phyloP scores from a whole-genome alignment of 2,888 invertebrate genomes.

The Tipula helvola region DNA sequence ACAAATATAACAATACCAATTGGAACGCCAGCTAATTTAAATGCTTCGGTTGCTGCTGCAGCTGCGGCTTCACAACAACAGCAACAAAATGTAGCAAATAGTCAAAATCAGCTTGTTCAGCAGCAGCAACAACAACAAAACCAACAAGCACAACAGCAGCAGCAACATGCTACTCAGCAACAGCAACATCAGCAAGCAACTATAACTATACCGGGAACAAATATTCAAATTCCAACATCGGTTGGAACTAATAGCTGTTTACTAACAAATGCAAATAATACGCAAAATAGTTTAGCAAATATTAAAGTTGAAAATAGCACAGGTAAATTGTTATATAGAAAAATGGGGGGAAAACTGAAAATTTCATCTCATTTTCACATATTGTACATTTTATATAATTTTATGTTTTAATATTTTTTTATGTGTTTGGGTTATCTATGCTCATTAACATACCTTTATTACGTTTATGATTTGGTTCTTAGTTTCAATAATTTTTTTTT shows the following conservation, averaged over 20 bases:
- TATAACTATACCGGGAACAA: slow-evolving; percentile 35
- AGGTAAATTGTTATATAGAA: slow-evolving; percentile 7
- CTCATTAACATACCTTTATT: not conserved
- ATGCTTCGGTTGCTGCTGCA: slow-evolving; percentile 19
- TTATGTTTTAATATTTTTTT: not conserved
- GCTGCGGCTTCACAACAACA: slow-evolving; percentile 14
- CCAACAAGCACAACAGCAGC: slow-evolving; percentile 18
- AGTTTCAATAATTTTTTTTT: not conserved
- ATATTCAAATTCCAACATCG: slow-evolving; percentile 33
- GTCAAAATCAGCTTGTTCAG: slow-evolving; percentile 20
- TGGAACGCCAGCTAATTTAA: slow-evolving; percentile 21
- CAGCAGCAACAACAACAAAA: slow-evolving; percentile 27
- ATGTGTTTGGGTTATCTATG: not conserved
- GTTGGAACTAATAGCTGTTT: slow-evolving; percentile 30
- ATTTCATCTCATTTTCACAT: slow-evolving; percentile 5
- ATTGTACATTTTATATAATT: not conserved
- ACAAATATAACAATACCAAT: slow-evolving; percentile 45
- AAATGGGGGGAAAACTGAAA: not conserved
- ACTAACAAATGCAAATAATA: slow-evolving; percentile 22
- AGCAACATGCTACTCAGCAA: slow-evolving; percentile 22
- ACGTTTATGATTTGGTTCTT: not conserved
- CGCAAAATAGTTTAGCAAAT: slow-evolving; percentile 16
- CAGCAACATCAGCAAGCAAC: slow-evolving; percentile 21
- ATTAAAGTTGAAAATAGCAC: slow-evolving; percentile 17
- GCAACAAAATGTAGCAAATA: slow-evolving; percentile 13